Percentiles rank a stretch among this genome's conserved stretches.
Conservation (phyloP, 2,888 invertebrate genomes). For the Acanthosepion lycidas region DNA sequence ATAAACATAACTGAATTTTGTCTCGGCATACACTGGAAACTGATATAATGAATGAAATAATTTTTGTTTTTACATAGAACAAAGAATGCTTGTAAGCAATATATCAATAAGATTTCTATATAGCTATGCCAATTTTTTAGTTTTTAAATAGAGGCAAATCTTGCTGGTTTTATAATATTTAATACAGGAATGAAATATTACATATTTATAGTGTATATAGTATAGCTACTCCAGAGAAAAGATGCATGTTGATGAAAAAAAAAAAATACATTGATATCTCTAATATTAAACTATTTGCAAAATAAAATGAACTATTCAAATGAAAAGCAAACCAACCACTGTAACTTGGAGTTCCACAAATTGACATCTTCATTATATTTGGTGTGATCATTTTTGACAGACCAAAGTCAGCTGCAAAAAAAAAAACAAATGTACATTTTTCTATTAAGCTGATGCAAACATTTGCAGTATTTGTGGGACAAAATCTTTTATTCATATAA, state of each 20-base stretch:
- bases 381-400: constrained; percentile 75
- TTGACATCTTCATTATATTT: constrained; percentile 74
- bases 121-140: not conserved
- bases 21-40: no score
- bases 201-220: not conserved
- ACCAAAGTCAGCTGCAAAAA: constrained; percentile 76
- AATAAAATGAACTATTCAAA: not conserved
- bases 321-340: constrained; percentile 71
- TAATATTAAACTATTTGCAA: not conserved
- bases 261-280: not conserved
- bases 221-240: not conserved
- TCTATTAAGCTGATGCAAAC: not conserved
- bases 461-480: no score
- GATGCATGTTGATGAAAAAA: not conserved
- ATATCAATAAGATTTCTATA: no score
- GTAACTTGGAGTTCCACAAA: constrained; percentile 76
- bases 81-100: no score
- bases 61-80: no score
- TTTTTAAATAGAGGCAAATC: not conserved
- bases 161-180: not conserved
- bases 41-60: no score
- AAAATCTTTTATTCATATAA: no score
- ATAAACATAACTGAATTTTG: not conserved
- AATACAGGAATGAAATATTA: not conserved
- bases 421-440: not conserved